Evolutionary conservation across 2,113 vertebrate species (phyloP).

Genomic region (Pyrgilauda ruficollis): DNA sequence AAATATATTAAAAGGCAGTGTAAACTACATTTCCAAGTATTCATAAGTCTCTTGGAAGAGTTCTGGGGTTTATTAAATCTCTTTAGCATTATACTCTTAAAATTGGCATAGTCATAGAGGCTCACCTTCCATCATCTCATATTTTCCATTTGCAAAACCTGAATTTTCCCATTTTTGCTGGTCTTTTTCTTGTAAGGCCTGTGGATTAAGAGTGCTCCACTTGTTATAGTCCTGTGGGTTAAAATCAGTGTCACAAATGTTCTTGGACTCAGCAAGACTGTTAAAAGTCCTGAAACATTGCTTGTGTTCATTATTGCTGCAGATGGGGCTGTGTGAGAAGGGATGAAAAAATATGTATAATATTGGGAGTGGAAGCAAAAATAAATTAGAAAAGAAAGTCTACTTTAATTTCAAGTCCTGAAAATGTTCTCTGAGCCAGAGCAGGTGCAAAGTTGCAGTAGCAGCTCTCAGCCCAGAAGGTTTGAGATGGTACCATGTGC

Average conservation of each 20-base stretch:
- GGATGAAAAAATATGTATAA: background rate
- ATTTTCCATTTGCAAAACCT: background rate
- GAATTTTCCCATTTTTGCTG: background rate
- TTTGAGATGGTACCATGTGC: background rate
- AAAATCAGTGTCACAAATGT: background rate
- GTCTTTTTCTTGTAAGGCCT: background rate
- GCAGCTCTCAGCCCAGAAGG: background rate
- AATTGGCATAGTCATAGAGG: background rate
- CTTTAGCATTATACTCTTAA: background rate
- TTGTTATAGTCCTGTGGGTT: background rate
- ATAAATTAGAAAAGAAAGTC: background rate
- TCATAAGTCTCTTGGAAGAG: background rate
- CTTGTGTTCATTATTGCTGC: background rate
- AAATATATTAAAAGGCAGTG: background rate
- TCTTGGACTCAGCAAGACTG: background rate
- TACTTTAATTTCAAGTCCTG: background rate
- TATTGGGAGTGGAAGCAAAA: background rate
- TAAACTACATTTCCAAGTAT: background rate
- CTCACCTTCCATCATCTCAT: fast-evolving
- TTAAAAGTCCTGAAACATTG: background rate
- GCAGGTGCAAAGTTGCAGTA: background rate
- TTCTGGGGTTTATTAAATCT: background rate
- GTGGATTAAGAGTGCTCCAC: background rate
- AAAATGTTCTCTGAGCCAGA: background rate
- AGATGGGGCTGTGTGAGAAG: background rate